Conservation (phyloP, 1,140 invertebrate species). For the Drosophila obscura region DNA sequence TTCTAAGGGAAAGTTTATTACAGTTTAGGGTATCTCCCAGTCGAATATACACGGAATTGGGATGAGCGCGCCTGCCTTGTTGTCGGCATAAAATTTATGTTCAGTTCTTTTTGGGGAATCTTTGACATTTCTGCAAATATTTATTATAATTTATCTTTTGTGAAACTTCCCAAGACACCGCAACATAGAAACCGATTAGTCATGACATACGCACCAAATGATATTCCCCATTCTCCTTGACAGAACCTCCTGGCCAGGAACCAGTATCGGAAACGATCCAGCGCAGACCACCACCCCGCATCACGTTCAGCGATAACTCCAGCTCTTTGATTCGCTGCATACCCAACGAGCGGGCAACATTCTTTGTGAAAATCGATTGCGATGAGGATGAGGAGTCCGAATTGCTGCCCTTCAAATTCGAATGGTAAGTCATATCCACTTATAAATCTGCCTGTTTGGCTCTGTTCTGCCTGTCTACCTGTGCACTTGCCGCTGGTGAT, state of each 20-base stretch:
- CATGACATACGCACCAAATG: conserved; percentile 6
- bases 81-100: conserved; percentile 34
- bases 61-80: neutral
- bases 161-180: conserved; percentile 1
- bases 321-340: conserved; percentile 77
- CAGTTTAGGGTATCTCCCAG: conserved; percentile 13
- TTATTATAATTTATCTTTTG: conserved; percentile 41
- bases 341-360: conserved; percentile 80
- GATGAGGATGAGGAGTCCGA: conserved; percentile 72
- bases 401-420: conserved; percentile 79
- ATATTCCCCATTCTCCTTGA: conserved; percentile 8
- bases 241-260: conserved; percentile 62
- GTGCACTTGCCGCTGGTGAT: conserved; percentile 43
- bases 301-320: conserved; percentile 81
- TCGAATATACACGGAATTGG: neutral
- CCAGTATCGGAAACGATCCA: neutral
- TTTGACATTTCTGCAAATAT: conserved; percentile 51
- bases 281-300: conserved; percentile 46
- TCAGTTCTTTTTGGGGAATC: conserved; percentile 26
- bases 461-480: conserved; percentile 28
- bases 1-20: neutral
- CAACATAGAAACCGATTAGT: conserved; percentile 43
- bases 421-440: conserved; percentile 73
- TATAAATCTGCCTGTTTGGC: conserved; percentile 8
- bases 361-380: conserved; percentile 83